Conservation (phyloP, 2,888 invertebrate genomes). For the Spialia ferax region DNA sequence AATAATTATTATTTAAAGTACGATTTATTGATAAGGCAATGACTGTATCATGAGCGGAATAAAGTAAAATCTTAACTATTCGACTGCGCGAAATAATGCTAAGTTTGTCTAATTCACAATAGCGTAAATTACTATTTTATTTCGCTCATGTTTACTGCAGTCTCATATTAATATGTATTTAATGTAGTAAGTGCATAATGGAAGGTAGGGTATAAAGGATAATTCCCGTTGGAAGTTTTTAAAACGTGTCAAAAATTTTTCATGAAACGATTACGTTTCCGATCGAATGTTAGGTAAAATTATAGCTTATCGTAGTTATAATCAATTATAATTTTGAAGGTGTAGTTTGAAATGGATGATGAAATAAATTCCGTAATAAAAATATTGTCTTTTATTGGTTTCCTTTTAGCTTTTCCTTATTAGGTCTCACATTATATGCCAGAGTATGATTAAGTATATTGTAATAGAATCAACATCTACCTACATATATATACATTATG, state of each 20-base stretch:
- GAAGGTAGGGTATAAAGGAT: constrained; percentile 66
- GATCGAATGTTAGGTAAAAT: constrained; percentile 77
- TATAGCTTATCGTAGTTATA: constrained; percentile 85
- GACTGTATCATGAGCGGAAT: constrained; percentile 57
- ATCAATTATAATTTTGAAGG: constrained; percentile 84
- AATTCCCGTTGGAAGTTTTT: constrained; percentile 71
- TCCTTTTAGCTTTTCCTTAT: background rate
- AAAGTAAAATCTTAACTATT: background rate
- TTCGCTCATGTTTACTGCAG: constrained; percentile 20
- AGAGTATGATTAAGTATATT: no score
- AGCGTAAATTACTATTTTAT: background rate
- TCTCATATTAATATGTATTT: constrained; percentile 45
- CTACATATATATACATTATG: no score
- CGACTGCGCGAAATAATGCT: background rate
- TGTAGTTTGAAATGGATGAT: constrained; percentile 85
- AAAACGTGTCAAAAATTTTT: constrained; percentile 82
- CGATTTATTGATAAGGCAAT: constrained; percentile 59
- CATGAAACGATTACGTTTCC: constrained; percentile 68
- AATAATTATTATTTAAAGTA: constrained; percentile 62
- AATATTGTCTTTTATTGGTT: constrained; percentile 43
- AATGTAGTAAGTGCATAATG: constrained; percentile 75
- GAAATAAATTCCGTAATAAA: constrained; percentile 78
- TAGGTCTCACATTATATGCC: no score
- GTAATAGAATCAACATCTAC: no score
- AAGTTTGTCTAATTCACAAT: background rate